A percentile compares a stretch with the other conserved stretches of the same genome.
Conservation (phyloP, 2,113 vertebrate genomes). For the Mellivora capensis region DNA sequence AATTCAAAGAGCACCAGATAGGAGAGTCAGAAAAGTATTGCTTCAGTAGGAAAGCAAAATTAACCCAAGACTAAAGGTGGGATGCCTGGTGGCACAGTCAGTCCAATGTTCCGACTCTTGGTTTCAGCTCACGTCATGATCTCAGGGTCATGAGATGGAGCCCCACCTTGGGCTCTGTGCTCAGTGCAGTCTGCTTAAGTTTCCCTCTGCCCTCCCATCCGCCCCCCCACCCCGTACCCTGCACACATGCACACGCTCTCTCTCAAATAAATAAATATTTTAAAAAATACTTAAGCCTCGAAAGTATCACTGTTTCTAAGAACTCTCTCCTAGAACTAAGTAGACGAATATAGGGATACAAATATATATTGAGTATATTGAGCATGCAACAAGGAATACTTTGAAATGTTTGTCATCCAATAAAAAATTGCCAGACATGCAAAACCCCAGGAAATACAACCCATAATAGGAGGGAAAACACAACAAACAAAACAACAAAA, state of each 20-base stretch:
- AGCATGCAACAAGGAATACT: neutral
- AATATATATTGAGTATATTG: neutral
- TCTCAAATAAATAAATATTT: neutral
- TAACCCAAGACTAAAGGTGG: neutral
- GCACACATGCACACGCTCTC: too few species aligned
- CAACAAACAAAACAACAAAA: neutral
- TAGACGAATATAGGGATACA: neutral
- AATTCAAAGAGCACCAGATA: neutral
- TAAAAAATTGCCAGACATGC: neutral
- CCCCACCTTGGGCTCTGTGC: neutral
- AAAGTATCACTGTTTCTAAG: neutral
- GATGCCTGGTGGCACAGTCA: neutral
- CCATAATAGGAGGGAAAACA: neutral
- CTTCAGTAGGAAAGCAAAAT: neutral
- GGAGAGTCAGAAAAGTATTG: neutral
- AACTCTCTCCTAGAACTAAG: neutral
- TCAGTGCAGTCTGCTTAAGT: neutral
- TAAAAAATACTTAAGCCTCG: neutral
- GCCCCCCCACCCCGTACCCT: too few species aligned
- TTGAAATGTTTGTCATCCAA: neutral
- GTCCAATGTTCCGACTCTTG: neutral
- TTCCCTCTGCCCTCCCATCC: neutral
- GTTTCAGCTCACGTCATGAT: neutral
- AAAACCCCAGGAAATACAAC: neutral
- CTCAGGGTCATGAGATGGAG: neutral